Evolutionary conservation across 1,140 invertebrate species (phyloP).

Genomic region (Zaprionus ghesquierei): DNA sequence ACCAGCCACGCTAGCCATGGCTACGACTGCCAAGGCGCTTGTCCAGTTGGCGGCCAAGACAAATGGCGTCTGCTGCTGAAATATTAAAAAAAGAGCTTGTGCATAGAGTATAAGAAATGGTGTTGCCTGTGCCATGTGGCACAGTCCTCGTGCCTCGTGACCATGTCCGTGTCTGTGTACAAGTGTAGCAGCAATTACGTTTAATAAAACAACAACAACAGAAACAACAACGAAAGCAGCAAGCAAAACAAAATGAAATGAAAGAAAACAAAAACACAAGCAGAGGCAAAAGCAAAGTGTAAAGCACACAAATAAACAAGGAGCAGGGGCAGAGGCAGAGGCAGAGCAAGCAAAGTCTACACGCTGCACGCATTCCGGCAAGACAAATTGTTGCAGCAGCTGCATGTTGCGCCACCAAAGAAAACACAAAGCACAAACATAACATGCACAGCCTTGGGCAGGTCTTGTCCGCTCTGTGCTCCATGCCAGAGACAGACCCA

Average conservation of each 20-base stretch:
- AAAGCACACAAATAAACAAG: slow-evolving; percentile 48
- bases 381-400: slow-evolving; percentile 74
- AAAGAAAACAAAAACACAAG: slow-evolving; percentile 70
- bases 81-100: slow-evolving; percentile 61
- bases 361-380: slow-evolving; percentile 56
- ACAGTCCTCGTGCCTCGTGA: slow-evolving; percentile 17
- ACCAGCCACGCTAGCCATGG: slow-evolving; percentile 9
- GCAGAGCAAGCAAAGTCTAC: slow-evolving; percentile 42
- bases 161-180: slow-evolving; percentile 27
- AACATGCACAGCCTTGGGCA: slow-evolving; percentile 12
- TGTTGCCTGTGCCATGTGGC: slow-evolving; percentile 29
- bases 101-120: slow-evolving; percentile 11
- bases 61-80: slow-evolving; percentile 74
- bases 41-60: slow-evolving; percentile 71
- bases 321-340: slow-evolving; percentile 7
- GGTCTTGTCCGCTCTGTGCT: neutral
- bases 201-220: slow-evolving; percentile 75
- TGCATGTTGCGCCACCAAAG: slow-evolving; percentile 75
- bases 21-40: slow-evolving; percentile 56
- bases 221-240: slow-evolving; percentile 24
- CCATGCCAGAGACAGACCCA: neutral
- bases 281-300: slow-evolving; percentile 6
- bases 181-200: slow-evolving; percentile 71
- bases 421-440: slow-evolving; percentile 41
- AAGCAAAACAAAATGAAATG: slow-evolving; percentile 39